A percentile compares a stretch with the other conserved stretches of the same genome.
Conservation (phyloP, 2,888 invertebrate genomes). For the Tenthredo distinguenda region DNA sequence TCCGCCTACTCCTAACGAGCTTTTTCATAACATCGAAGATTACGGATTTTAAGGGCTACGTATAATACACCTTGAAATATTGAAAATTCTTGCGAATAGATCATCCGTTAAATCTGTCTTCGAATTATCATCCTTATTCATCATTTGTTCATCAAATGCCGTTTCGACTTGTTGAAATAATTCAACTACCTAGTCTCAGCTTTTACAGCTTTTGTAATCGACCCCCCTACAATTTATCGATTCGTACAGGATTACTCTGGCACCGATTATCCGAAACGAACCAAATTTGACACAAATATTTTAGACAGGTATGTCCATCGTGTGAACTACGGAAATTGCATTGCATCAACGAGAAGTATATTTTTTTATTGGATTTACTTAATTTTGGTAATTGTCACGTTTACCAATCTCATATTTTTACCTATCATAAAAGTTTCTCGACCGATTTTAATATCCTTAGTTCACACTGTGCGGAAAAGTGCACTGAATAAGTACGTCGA, state of each 20-base stretch:
- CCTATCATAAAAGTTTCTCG: background rate
- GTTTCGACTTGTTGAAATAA: no score
- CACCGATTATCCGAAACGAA: no score
- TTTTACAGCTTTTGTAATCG: background rate
- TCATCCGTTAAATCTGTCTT: background rate
- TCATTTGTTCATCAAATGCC: no score
- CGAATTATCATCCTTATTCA: background rate
- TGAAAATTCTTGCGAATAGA: no score
- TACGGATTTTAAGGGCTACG: no score
- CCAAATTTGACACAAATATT: background rate
- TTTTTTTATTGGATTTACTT: background rate
- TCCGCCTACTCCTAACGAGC: background rate
- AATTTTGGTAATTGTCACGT: background rate
- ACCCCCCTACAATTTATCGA: background rate
- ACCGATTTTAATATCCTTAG: background rate
- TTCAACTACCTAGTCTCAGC: no score
- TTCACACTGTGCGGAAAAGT: background rate
- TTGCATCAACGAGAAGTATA: background rate
- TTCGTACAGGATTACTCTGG: background rate
- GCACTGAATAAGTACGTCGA: background rate
- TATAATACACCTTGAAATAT: no score
- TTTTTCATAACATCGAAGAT: background rate
- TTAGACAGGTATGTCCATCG: background rate
- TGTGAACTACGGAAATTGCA: background rate
- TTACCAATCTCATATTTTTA: background rate